These are phyloP conservation scores for Hepsetus odoe DNA, from an alignment of 2,113 vertebrate genomes.

Conservation along the genomic window DNA sequence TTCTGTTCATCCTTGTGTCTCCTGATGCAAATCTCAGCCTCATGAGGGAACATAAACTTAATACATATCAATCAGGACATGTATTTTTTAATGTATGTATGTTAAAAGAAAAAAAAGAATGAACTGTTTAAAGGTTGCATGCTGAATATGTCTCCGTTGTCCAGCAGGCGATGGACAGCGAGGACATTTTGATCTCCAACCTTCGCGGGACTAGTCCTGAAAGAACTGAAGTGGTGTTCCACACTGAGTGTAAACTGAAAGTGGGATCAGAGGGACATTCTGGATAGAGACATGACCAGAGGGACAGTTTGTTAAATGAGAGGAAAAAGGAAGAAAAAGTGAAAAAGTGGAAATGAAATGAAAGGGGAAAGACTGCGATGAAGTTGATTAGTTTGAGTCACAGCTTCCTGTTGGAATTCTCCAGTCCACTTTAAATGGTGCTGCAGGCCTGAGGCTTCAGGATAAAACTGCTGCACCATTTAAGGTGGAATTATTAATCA, in stretches of 20 bases:
- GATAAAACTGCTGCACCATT: too few species aligned
- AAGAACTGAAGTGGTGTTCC: neutral
- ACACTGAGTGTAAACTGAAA: neutral
- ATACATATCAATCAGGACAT: too few species aligned
- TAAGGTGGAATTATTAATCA: neutral
- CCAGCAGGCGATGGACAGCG: neutral
- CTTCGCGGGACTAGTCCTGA: neutral
- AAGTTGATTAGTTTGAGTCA: neutral
- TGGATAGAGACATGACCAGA: slow-evolving; percentile 6
- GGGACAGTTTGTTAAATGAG: slow-evolving; percentile 1
- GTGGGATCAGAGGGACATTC: neutral
- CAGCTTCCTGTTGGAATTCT: too few species aligned
- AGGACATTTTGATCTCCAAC: neutral
- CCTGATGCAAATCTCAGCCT: too few species aligned
- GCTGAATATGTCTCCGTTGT: neutral
- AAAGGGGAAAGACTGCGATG: slow-evolving; percentile 63
- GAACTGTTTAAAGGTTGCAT: neutral
- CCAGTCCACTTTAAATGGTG: neutral
- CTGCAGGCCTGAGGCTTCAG: too few species aligned
- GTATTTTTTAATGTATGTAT: too few species aligned
- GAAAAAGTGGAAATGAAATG: neutral
- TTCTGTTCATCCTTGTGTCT: too few species aligned
- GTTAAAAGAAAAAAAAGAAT: too few species aligned
- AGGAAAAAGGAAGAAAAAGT: neutral
- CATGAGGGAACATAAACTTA: too few species aligned